Evolutionary conservation across 2,888 invertebrate species (phyloP).

Genomic region (Napeogenes inachia): DNA sequence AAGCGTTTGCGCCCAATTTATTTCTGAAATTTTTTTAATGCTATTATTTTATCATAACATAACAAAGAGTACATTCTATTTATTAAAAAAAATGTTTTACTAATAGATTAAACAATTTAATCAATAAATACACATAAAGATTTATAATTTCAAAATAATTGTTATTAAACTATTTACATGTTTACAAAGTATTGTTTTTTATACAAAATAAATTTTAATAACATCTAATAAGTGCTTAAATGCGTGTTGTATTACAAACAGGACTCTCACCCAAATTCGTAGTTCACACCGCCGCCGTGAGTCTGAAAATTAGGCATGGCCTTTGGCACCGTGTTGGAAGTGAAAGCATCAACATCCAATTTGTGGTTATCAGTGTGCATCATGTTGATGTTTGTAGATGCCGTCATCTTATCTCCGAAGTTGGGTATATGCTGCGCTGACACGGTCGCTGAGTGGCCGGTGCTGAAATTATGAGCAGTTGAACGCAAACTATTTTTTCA

Average conservation of each 20-base stretch:
- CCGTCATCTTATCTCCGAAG: slow-evolving; percentile 34
- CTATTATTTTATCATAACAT: no score
- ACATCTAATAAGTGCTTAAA: no score
- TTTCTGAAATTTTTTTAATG: slow-evolving; percentile 28
- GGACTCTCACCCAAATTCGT: slow-evolving; percentile 33
- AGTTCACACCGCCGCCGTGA: slow-evolving; percentile 36
- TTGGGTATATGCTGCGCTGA: slow-evolving; percentile 31
- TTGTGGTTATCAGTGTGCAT: slow-evolving; percentile 32
- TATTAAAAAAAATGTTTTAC: no score
- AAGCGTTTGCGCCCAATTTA: slow-evolving; percentile 31
- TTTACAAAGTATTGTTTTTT: no score
- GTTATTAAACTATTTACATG: no score
- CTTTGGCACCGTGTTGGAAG: slow-evolving; percentile 34
- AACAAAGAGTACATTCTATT: no score
- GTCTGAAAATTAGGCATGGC: slow-evolving; percentile 34
- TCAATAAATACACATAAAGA: no score
- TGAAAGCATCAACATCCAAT: slow-evolving; percentile 35
- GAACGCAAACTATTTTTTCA: neutral
- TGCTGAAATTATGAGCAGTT: slow-evolving; percentile 14
- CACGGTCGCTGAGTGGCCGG: slow-evolving; percentile 24
- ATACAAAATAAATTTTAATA: no score
- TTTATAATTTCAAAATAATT: no score
- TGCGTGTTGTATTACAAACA: no score
- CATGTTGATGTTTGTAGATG: slow-evolving; percentile 30
- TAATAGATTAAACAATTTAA: no score